Conservation (phyloP, 2,113 vertebrate genomes). For the Sorex fumeus region DNA sequence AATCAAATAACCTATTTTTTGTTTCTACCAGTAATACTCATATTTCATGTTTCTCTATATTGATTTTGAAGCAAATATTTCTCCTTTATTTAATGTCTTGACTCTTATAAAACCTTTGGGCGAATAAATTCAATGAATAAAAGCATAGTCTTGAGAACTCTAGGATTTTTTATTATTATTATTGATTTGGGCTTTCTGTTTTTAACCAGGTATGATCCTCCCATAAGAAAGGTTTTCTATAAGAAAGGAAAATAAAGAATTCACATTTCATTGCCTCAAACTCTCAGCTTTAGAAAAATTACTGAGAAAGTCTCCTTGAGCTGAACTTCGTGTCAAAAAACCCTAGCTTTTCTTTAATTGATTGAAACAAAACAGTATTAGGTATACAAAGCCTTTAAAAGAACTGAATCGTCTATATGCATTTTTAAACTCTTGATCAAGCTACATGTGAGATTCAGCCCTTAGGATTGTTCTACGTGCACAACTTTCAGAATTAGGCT, state of each 20-base stretch:
- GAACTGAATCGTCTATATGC: neutral
- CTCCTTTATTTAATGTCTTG: neutral
- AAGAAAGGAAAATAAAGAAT: conserved; percentile 23
- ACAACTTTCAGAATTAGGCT: neutral
- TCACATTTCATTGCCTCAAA: neutral
- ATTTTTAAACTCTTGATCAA: neutral
- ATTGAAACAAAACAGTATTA: too few relatives aligned
- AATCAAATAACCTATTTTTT: conserved; percentile 21
- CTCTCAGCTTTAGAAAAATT: conserved; percentile 27
- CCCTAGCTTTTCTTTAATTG: too few relatives aligned
- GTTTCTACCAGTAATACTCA: neutral
- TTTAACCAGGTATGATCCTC: neutral
- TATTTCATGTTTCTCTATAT: conserved; percentile 18
- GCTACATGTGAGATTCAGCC: neutral
- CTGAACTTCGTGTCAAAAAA: too few relatives aligned
- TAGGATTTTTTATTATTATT: neutral
- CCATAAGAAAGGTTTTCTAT: neutral
- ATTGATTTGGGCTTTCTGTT: conserved; percentile 21
- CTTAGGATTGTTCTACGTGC: neutral
- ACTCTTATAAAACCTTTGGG: neutral
- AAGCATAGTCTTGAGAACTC: neutral
- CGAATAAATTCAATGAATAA: neutral
- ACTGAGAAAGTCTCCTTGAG: neutral
- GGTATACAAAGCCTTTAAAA: too few relatives aligned
- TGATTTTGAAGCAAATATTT: neutral